Base-by-base conservation (phyloP, 2,888 invertebrate genomes). In the Cheilosia vulpina region DNA sequence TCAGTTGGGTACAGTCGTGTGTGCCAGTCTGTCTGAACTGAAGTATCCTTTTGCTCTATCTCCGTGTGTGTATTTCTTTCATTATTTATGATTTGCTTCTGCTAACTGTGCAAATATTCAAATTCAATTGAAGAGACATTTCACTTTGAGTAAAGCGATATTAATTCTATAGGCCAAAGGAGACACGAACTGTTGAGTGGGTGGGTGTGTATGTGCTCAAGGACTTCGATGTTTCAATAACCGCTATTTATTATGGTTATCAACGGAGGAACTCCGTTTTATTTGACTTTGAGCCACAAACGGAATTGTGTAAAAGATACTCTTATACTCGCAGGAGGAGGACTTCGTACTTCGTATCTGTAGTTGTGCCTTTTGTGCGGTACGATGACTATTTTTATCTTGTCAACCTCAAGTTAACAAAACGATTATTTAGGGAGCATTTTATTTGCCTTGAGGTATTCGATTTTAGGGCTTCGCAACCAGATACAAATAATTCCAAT, bases 31-130 rank as follows among this genome's bases (percentile, higher is more conserved):
- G 19, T n/a, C 19, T 53, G 58, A 21, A 19, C 1, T n/a, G 4
- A 43, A 5, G 53, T 43, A 53, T 31, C 68, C 45, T 24, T 45
- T 53, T 66, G 41, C 50, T 50, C 38, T 58, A 7, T 43, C 45
- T 17, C 17, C 6, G 5, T 45, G 45, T 38, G 45, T 27, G n/a
- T 27, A n/a, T 73, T 43, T 47, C 27, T n/a, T n/a, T 11, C 21
- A 24, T 65, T 68, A 72, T 79, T 72, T 72, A 76, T 68, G 52
- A 41, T 68, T 72, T 57, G 71, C 71, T 72, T 24, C 15, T 24
- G 24, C 52, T 80, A 80, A 77, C 81, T 85, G 57, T 80, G 58
- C 76, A 85, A 85, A 85, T 68, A 85, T 80, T 85, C 71, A 85
- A 65, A 80, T 79, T 85, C 71, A 58, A 65, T 77, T 76, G 62